A percentile compares a stretch with the other conserved stretches of the same genome.
These are phyloP conservation scores for Catocala sponsa DNA, from an alignment of 2,888 invertebrate genomes.

Conservation along the genomic window DNA sequence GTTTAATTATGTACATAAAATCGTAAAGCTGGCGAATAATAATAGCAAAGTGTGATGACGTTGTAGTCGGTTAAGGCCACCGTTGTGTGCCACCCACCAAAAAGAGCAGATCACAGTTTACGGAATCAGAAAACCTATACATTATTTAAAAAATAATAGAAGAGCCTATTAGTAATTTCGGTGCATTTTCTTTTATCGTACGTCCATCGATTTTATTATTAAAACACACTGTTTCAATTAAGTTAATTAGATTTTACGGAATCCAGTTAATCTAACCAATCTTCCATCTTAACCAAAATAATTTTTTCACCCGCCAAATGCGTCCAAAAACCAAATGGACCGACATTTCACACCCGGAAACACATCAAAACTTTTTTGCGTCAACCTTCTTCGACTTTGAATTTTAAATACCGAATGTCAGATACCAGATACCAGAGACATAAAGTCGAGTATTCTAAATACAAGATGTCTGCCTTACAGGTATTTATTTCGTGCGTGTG, in stretches of 20 bases:
- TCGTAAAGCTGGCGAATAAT: no score
- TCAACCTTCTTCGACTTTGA: conserved; percentile 43
- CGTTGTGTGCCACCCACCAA: no score
- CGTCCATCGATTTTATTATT: no score
- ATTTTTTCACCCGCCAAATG: conserved; percentile 66
- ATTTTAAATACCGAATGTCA: conserved; percentile 44
- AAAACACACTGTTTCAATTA: no score
- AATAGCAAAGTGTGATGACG: no score
- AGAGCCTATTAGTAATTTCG: no score
- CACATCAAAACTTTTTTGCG: conserved; percentile 73
- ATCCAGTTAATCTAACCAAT: conserved; percentile 14
- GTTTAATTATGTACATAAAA: no score
- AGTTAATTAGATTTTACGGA: conserved; percentile 25
- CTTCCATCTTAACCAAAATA: conserved; percentile 24
- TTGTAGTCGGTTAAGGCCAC: no score
- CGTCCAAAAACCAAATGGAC: conserved; percentile 75
- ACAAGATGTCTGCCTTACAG: conserved; percentile 9
- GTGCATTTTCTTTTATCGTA: no score
- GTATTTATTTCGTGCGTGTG: not conserved
- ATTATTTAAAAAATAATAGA: no score
- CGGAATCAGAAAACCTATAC: no score
- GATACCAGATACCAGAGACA: conserved; percentile 9
- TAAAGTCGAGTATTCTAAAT: conserved; percentile 10
- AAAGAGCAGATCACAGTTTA: no score
- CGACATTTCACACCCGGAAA: conserved; percentile 85